These are phyloP conservation scores for Amphipoea oculea DNA, from an alignment of 2,888 invertebrate genomes.

Conservation along the genomic window DNA sequence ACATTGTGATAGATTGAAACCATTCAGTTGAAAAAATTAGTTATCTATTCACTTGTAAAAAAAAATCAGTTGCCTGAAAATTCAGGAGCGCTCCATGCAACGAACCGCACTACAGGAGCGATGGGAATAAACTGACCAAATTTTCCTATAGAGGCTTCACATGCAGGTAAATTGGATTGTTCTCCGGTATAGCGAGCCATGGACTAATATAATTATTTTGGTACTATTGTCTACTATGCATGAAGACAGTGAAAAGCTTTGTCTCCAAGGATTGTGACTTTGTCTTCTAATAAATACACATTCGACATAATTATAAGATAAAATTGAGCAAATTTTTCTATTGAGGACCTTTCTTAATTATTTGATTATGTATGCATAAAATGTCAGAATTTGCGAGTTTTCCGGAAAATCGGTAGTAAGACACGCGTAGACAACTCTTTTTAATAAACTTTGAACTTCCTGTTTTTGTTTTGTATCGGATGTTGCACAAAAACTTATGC, in stretches of 20 bases:
- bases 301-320: background rate
- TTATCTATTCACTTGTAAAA: background rate
- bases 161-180: background rate
- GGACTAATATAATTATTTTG: background rate
- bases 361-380: background rate
- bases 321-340: background rate
- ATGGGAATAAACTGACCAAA: conserved; percentile 4
- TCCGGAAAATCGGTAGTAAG: background rate
- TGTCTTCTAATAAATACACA: background rate
- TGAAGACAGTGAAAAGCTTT: background rate
- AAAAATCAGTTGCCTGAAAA: background rate
- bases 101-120: conserved; percentile 33
- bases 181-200: background rate
- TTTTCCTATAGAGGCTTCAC: background rate
- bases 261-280: background rate
- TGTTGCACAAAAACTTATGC: background rate
- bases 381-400: background rate
- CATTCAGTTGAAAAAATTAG: background rate
- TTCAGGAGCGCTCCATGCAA: background rate
- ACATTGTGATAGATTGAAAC: conserved; percentile 13
- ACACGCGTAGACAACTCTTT: too few species aligned
- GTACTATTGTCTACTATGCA: background rate
- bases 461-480: background rate
- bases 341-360: background rate
- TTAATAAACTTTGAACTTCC: background rate